These are phyloP conservation scores for Aspidoscelis tigris DNA, from an alignment of 2,113 vertebrate genomes.

Conservation along the genomic window DNA sequence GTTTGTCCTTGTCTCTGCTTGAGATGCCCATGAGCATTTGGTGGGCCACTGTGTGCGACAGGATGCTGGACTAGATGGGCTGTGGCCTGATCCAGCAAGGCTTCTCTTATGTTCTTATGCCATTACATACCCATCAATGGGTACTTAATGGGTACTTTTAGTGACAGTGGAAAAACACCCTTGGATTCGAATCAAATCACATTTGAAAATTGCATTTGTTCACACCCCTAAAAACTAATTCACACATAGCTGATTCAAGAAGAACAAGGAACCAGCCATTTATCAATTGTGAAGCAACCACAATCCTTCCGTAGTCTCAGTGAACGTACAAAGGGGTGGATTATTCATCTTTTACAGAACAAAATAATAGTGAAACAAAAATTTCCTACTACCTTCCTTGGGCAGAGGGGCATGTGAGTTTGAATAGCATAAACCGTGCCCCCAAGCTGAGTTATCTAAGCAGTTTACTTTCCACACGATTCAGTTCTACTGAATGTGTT, in stretches of 20 bases:
- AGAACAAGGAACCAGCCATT: neutral
- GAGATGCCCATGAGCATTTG: too few species aligned
- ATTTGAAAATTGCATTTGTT: too few species aligned
- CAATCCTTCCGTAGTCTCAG: neutral
- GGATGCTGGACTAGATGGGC: too few species aligned
- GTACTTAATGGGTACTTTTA: too few species aligned
- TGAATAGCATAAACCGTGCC: neutral
- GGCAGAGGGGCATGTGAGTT: too few species aligned
- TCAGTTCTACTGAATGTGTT: slow-evolving; percentile 1
- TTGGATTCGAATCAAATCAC: too few species aligned
- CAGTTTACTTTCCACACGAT: neutral
- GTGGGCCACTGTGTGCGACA: too few species aligned
- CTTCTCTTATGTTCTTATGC: too few species aligned
- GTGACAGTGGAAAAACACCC: too few species aligned
- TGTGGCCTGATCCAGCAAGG: too few species aligned
- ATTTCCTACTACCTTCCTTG: neutral
- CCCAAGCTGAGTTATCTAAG: neutral
- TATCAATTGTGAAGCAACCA: neutral
- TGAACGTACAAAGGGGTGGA: neutral
- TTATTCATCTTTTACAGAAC: neutral
- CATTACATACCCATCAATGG: too few species aligned
- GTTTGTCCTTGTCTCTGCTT: too few species aligned
- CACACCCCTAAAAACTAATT: neutral
- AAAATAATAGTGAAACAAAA: neutral
- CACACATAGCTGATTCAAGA: neutral